phyloP scores from a whole-genome alignment of 92 coral and sea anemone genomes.

The Umimayanthus kanabou region DNA sequence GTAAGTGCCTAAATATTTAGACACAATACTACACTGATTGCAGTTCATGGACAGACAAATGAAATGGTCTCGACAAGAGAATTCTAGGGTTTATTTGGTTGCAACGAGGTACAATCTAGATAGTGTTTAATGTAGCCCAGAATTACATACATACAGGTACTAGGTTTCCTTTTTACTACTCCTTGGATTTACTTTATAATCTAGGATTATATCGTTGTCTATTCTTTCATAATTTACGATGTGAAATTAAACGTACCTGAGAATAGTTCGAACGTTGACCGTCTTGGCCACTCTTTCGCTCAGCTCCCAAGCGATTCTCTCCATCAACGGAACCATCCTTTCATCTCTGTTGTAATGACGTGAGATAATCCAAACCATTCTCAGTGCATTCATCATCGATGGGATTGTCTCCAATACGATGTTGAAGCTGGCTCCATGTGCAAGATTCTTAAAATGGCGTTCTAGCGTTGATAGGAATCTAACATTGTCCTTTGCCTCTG shows the following conservation, averaged over 20 bases:
- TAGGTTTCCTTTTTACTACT: too few species aligned
- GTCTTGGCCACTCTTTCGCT: slow-evolving; percentile 97
- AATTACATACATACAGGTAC: too few species aligned
- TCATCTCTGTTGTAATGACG: slow-evolving; percentile 99
- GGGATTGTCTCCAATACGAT: slow-evolving; percentile 98
- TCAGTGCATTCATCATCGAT: slow-evolving; percentile 97
- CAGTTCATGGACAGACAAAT: too few species aligned
- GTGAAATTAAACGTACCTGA: slow-evolving; percentile 65
- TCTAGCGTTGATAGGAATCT: slow-evolving; percentile 94
- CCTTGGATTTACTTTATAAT: too few species aligned
- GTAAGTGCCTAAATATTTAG: too few species aligned
- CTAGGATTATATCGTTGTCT: too few species aligned
- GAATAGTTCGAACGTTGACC: slow-evolving; percentile 90
- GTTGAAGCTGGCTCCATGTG: slow-evolving; percentile 97
- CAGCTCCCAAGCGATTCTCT: slow-evolving; percentile 99
- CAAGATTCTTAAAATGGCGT: slow-evolving; percentile 95
- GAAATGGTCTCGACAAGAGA: too few species aligned
- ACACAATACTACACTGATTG: too few species aligned
- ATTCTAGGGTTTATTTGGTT: too few species aligned
- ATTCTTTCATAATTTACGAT: background rate
- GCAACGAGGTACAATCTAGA: too few species aligned
- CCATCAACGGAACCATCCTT: slow-evolving; percentile 99
- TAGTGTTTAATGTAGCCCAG: too few species aligned
- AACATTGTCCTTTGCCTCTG: slow-evolving; percentile 97
- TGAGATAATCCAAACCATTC: slow-evolving; percentile 99